phyloP scores from a whole-genome alignment of 2,888 invertebrate species.

The Dermolepida albohirtum region DNA sequence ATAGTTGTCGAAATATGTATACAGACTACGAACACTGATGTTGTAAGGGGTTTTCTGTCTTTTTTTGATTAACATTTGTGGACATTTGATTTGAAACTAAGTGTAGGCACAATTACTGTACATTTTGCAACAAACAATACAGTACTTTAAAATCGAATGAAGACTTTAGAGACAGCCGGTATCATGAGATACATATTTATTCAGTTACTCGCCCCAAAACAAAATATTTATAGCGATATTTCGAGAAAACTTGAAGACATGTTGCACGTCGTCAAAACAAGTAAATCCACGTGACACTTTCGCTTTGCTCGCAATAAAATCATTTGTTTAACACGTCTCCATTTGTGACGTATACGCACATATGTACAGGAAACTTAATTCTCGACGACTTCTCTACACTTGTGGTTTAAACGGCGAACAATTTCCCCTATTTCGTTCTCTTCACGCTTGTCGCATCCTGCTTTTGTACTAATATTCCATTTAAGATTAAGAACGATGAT shows the following conservation, averaged over 20 bases:
- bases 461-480: slow-evolving; percentile 25
- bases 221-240: no score
- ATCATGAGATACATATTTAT: no score
- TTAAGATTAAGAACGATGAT: slow-evolving; percentile 28
- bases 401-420: slow-evolving; percentile 13
- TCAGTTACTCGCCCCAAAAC: no score
- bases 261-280: slow-evolving; percentile 23
- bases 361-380: slow-evolving; percentile 13
- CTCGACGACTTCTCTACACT: slow-evolving; percentile 9
- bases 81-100: no score
- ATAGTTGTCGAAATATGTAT: no score
- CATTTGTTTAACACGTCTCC: slow-evolving; percentile 25
- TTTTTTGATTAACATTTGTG: no score
- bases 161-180: no score
- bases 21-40: no score
- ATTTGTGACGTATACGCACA: slow-evolving; percentile 24
- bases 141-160: no score
- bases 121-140: no score
- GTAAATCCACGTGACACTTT: slow-evolving; percentile 2
- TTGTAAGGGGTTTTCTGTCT: no score
- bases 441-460: not conserved
- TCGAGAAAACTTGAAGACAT: not conserved
- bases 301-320: slow-evolving; percentile 14
- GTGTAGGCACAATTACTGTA: no score
- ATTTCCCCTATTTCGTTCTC: slow-evolving; percentile 19